A percentile compares a stretch with the other conserved stretches of the same genome.
These are phyloP conservation scores for Apeira syringaria DNA, from an alignment of 2,888 invertebrate species.

Conservation along the genomic window DNA sequence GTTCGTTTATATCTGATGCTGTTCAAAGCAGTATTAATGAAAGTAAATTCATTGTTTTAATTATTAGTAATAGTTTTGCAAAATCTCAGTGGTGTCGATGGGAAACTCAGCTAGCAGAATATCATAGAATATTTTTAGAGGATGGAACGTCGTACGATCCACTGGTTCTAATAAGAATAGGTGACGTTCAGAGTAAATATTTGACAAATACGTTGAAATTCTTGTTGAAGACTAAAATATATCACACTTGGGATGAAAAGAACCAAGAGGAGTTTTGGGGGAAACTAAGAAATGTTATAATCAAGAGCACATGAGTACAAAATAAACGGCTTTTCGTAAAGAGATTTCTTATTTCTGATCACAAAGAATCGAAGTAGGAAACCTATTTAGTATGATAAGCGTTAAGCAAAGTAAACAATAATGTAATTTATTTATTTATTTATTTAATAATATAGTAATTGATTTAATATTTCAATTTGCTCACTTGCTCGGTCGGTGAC, in stretches of 20 bases:
- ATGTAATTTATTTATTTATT: slow-evolving; percentile 28
- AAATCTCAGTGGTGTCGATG: slow-evolving; percentile 89
- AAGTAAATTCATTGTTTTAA: slow-evolving; percentile 85
- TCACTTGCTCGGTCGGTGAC: too few relatives aligned
- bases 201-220: slow-evolving; percentile 84
- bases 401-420: slow-evolving; percentile 23
- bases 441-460: too few relatives aligned
- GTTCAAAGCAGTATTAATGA: slow-evolving; percentile 85
- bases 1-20: slow-evolving; percentile 86
- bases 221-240: slow-evolving; percentile 85
- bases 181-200: slow-evolving; percentile 79
- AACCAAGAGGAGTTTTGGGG: slow-evolving; percentile 69
- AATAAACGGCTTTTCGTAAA: slow-evolving; percentile 21
- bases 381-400: slow-evolving; percentile 24
- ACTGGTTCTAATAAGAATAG: slow-evolving; percentile 85
- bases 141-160: slow-evolving; percentile 82
- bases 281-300: slow-evolving; percentile 60
- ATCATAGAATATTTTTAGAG: slow-evolving; percentile 84
- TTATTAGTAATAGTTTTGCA: slow-evolving; percentile 87
- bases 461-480: too few relatives aligned
- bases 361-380: slow-evolving; percentile 15
- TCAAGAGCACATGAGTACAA: slow-evolving; percentile 35
- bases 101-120: slow-evolving; percentile 87
- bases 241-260: slow-evolving; percentile 84
- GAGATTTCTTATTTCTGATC: slow-evolving; percentile 26